These are phyloP conservation scores for Steromphala cineraria DNA, from an alignment of 2,888 invertebrate genomes.

Conservation along the genomic window DNA sequence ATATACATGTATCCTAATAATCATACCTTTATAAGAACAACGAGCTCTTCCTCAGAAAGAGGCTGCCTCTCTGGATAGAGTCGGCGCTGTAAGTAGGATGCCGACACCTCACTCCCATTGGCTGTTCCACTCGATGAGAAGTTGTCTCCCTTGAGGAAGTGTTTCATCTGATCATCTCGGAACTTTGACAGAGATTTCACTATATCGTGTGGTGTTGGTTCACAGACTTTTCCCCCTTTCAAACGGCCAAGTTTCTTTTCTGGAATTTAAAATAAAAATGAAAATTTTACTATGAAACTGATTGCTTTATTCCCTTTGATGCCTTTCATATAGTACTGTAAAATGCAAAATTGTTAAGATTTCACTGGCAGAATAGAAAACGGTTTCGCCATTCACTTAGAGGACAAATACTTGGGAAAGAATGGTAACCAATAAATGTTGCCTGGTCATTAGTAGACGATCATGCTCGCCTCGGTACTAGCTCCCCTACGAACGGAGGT, in stretches of 20 bases:
- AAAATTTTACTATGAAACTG: no score
- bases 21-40: conserved; percentile 30
- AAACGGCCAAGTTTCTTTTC: conserved; percentile 32
- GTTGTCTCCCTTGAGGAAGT: conserved; percentile 27
- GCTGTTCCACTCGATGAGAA: neutral
- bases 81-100: conserved; percentile 33
- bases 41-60: conserved; percentile 32
- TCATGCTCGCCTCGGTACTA: no score
- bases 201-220: conserved; percentile 39
- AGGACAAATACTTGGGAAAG: no score
- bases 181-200: conserved; percentile 35
- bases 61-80: conserved; percentile 40
- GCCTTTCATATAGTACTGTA: no score
- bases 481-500: no score
- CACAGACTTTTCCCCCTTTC: conserved; percentile 17
- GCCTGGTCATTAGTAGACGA: no score
- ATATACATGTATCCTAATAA: no score
- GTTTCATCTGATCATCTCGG: conserved; percentile 38
- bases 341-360: no score
- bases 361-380: no score
- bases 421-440: no score
- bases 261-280: neutral
- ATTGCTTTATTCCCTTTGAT: no score
- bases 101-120: neutral
- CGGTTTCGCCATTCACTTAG: no score